Conservation (phyloP, 2,113 vertebrate species). For the Sporophila hypoxantha region DNA sequence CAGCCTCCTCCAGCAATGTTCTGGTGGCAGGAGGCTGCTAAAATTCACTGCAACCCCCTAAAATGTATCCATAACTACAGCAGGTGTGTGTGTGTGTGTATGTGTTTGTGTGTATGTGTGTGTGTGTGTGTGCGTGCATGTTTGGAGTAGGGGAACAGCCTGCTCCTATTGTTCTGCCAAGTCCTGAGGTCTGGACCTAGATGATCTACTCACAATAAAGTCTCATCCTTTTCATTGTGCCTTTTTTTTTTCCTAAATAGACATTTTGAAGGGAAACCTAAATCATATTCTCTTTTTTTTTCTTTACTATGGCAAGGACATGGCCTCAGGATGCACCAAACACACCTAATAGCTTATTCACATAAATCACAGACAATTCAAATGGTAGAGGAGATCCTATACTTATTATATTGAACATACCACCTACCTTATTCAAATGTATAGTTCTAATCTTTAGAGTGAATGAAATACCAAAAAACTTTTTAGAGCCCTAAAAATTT, state of each 20-base stretch:
- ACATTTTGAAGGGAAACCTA: not conserved
- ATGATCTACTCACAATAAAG: not conserved
- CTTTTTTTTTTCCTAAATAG: not conserved
- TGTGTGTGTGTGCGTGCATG: no score
- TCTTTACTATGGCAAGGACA: not conserved
- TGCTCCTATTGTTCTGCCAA: not conserved
- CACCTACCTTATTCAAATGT: not conserved
- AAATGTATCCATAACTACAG: not conserved
- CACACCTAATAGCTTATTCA: not conserved
- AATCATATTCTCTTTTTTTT: not conserved
- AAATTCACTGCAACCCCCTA: not conserved
- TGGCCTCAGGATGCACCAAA: not conserved
- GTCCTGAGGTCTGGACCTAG: not conserved
- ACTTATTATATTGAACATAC: not conserved
- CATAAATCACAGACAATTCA: not conserved
- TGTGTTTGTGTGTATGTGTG: no score
- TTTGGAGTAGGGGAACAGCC: not conserved
- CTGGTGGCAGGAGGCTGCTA: not conserved
- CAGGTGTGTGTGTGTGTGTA: no score
- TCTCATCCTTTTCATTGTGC: not conserved
- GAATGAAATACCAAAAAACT: not conserved
- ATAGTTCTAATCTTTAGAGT: not conserved
- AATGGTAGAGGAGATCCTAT: not conserved
- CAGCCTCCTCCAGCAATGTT: not conserved
- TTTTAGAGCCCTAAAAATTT: not conserved